These are phyloP conservation scores for Sympetrum striolatum DNA, from an alignment of 2,888 invertebrate genomes.

Conservation along the genomic window DNA sequence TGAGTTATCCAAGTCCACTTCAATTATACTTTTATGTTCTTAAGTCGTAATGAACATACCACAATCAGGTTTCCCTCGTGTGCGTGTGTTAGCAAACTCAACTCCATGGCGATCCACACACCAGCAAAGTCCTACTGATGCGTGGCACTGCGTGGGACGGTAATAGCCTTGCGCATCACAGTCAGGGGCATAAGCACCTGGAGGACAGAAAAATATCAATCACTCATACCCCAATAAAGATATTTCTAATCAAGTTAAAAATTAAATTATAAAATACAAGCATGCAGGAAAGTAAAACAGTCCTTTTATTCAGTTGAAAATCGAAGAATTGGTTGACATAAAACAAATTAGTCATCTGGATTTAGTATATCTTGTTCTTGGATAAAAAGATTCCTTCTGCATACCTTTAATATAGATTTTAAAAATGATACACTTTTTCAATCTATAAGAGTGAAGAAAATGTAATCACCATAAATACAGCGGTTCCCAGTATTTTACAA, in stretches of 20 bases:
- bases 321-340: neutral
- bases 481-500: too few relatives aligned
- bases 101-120: conserved; percentile 92
- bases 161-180: conserved; percentile 90
- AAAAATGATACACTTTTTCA: too few relatives aligned
- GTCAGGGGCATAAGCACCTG: conserved; percentile 78
- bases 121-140: conserved; percentile 88
- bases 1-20: too few relatives aligned
- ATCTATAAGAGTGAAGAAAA: too few relatives aligned
- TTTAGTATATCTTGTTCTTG: too few relatives aligned
- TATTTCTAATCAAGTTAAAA: too few relatives aligned
- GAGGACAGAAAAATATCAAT: conserved; percentile 49
- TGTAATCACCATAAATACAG: too few relatives aligned
- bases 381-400: too few relatives aligned
- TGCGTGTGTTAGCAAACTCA: conserved; percentile 84
- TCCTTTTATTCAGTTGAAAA: neutral
- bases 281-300: neutral
- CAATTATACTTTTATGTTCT: too few relatives aligned
- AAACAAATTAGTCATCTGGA: neutral
- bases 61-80: conserved; percentile 80
- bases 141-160: conserved; percentile 85
- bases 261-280: neutral
- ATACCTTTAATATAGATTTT: too few relatives aligned
- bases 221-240: conserved; percentile 48
- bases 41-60: conserved; percentile 64